Evolutionary conservation across 2,888 invertebrate species (phyloP), one percentile per base, ranked within the genome.

Genomic region (Heliconius sara): DNA sequence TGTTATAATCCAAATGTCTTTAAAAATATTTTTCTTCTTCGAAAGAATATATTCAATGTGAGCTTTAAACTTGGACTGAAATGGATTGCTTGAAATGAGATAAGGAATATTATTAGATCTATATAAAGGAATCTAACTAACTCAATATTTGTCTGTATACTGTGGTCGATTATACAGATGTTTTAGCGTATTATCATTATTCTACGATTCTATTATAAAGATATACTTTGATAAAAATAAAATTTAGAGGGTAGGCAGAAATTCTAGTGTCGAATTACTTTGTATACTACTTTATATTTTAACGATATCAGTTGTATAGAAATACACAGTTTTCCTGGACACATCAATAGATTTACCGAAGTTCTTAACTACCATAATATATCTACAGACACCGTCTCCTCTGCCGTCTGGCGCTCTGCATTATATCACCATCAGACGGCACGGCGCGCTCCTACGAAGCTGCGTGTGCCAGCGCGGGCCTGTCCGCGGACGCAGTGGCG

Each of bases 331-430:
- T 3, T 43, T 43, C 13, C 43, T 43, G 47, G 5, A 6, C n/a
- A n/a, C 3, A 63, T 63, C 25, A n/a, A n/a, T n/a, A n/a, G 22
- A 12, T 12, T n/a, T 0, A n/a, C 12, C 63, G 12, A 25, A n/a
- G n/a, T n/a, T n/a, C n/a, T 30, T 6, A 25, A 66, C 30, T 22
- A 65, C 27, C 43, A 22, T n/a, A 39, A 19, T 78, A n/a, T 73
- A 75, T 66, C 83, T 81, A 0, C 88, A 95, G 95, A 7, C 93
- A 92, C 82, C 92, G 93, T 2, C 81, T 90, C 1, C 88, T 95
- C 9, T 89, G 91, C 80, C 90, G 90, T 10, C 86, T 91, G 76
- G 91, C 91, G 0, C 88, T 86, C n/a, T 92, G 91, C 85, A 80
- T 91, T 3, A 79, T 90, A 0, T 77, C 84, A 0, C 88, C 91